A percentile compares a stretch with the other conserved stretches of the same genome.
Conservation (phyloP, 1,140 invertebrate species). For the Danaus plexippus region DNA sequence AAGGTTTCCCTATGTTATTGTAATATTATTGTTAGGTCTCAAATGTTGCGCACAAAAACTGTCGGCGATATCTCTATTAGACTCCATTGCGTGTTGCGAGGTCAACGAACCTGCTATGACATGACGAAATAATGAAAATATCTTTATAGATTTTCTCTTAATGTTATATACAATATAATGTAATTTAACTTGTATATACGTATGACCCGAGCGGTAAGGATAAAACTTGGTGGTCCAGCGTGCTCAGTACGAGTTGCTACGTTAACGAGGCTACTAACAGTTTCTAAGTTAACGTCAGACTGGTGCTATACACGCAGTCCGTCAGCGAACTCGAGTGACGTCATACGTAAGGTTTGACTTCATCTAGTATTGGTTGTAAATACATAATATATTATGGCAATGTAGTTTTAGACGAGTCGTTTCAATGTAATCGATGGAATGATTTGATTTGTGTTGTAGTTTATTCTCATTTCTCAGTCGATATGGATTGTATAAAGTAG, state of each 20-base stretch:
- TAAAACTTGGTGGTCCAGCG: constrained; percentile 49
- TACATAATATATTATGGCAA: constrained; percentile 49
- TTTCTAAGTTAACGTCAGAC: too few species aligned
- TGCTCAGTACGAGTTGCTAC: constrained; percentile 20
- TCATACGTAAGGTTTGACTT: constrained; percentile 60
- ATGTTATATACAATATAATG: constrained; percentile 58
- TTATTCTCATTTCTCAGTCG: constrained; percentile 13
- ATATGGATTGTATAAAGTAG: constrained; percentile 67
- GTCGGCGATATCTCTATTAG: constrained; percentile 43
- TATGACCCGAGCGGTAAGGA: constrained; percentile 54
- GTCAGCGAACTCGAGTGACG: constrained; percentile 39
- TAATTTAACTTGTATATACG: constrained; percentile 69
- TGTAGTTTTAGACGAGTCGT: constrained; percentile 54
- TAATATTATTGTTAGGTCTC: constrained; percentile 19
- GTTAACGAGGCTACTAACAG: too few species aligned
- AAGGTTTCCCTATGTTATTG: constrained; percentile 3
- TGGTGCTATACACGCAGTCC: constrained; percentile 1
- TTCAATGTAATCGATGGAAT: constrained; percentile 24
- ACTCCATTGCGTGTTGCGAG: constrained; percentile 52
- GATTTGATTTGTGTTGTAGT: constrained; percentile 26
- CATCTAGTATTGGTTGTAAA: constrained; percentile 62
- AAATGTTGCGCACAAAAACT: constrained; percentile 52
- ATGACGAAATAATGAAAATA: constrained; percentile 48
- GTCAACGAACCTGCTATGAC: constrained; percentile 36
- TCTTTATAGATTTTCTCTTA: constrained; percentile 54